Conservation (phyloP, 2,888 invertebrate genomes). For the Nephrotoma appendiculata region DNA sequence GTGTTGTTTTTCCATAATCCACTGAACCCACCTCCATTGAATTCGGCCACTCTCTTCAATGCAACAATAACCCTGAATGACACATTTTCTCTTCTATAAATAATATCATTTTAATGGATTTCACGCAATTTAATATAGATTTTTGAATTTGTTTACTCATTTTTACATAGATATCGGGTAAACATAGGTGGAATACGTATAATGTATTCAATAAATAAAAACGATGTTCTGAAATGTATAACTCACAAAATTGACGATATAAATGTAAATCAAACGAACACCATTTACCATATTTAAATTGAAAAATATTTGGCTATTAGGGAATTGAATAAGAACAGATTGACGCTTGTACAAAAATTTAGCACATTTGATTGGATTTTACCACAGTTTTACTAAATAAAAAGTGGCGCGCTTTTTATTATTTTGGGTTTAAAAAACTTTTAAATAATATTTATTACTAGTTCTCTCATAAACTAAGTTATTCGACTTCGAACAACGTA, state of each 20-base stretch:
- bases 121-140: too few relatives aligned
- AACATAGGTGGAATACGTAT: background rate
- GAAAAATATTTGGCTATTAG: background rate
- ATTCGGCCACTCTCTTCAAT: too few relatives aligned
- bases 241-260: background rate
- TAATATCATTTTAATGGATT: too few relatives aligned
- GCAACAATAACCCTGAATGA: too few relatives aligned
- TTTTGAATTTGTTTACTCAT: too few relatives aligned
- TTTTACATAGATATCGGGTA: background rate
- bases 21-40: too few relatives aligned
- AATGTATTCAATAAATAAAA: background rate
- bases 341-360: background rate
- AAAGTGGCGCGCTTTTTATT: too few relatives aligned
- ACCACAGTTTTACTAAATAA: background rate
- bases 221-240: background rate
- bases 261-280: background rate
- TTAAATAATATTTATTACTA: too few relatives aligned
- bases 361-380: background rate
- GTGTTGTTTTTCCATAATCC: too few relatives aligned
- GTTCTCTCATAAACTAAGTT: background rate
- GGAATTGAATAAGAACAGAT: background rate
- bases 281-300: background rate
- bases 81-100: too few relatives aligned
- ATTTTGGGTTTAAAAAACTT: background rate
- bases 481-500: background rate